A percentile compares a stretch with the other conserved stretches of the same genome.
phyloP scores from a whole-genome alignment of 2,888 invertebrate genomes.

The Aspidiotus rigidus region DNA sequence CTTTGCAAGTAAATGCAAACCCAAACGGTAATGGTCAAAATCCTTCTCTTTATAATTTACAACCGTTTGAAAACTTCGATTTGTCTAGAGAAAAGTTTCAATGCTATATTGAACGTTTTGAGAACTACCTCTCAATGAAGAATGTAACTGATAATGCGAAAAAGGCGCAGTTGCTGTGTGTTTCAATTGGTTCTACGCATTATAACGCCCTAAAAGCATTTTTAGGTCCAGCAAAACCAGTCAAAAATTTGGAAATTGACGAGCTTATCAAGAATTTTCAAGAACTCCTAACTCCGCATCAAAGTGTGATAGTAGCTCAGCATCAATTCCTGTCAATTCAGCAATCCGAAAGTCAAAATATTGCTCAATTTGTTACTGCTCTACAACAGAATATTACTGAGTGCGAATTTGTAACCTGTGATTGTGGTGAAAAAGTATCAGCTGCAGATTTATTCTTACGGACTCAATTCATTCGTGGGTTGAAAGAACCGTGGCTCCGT shows the following conservation, averaged over 20 bases:
- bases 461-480: not conserved
- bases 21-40: slow-evolving; percentile 9
- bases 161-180: slow-evolving; percentile 30
- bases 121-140: slow-evolving; percentile 28
- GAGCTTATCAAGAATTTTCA: slow-evolving; percentile 21
- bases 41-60: not conserved
- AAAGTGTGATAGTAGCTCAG: not conserved
- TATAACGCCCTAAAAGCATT: slow-evolving; percentile 30
- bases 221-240: slow-evolving; percentile 7
- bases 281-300: slow-evolving; percentile 26
- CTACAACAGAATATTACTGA: slow-evolving; percentile 9
- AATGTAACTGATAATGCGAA: slow-evolving; percentile 27
- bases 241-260: slow-evolving; percentile 27
- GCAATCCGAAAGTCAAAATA: not conserved
- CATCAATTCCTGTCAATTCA: not conserved
- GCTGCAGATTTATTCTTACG: slow-evolving; percentile 1
- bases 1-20: not conserved
- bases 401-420: not conserved
- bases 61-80: slow-evolving; percentile 35
- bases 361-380: not conserved
- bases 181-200: slow-evolving; percentile 34
- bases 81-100: slow-evolving; percentile 33
- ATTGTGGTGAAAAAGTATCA: slow-evolving; percentile 1
- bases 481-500: not conserved
- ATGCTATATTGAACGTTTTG: slow-evolving; percentile 34